phyloP scores from a whole-genome alignment of 2,797 vertebrate genomes.

The Valencia hispanica region DNA sequence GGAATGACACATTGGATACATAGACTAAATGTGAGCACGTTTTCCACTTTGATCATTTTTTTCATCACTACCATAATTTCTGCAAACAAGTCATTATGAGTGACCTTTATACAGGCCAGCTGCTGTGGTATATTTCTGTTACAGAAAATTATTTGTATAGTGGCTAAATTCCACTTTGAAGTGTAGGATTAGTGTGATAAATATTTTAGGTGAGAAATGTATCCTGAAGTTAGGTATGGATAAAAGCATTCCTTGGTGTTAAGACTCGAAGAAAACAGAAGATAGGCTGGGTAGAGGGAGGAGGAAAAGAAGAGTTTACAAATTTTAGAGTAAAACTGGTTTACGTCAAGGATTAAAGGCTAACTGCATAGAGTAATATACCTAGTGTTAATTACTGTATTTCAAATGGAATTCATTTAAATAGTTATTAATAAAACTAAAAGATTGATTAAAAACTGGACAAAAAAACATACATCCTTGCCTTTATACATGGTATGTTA shows the following conservation, averaged over 20 bases:
- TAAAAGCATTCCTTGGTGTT: not conserved
- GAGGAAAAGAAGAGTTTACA: too few relatives aligned
- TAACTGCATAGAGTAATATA: too few relatives aligned
- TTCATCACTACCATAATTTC: not conserved
- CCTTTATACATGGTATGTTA: too few relatives aligned
- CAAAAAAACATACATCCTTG: too few relatives aligned
- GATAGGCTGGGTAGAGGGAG: too few relatives aligned
- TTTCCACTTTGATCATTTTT: not conserved
- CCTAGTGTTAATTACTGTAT: too few relatives aligned
- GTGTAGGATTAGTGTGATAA: not conserved
- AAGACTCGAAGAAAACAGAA: too few relatives aligned
- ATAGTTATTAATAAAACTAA: too few relatives aligned
- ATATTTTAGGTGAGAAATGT: not conserved
- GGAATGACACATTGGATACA: not conserved
- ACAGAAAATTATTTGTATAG: not conserved
- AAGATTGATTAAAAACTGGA: too few relatives aligned
- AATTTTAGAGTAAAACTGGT: too few relatives aligned
- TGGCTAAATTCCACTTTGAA: not conserved
- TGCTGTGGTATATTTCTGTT: not conserved
- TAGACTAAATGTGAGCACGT: not conserved
- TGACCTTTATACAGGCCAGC: not conserved
- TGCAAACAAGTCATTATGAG: not conserved
- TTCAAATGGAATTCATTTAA: too few relatives aligned
- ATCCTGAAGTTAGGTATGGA: not conserved
- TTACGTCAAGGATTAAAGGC: too few relatives aligned